Evolutionary conservation across 2,797 vertebrate species (phyloP).

Genomic region (Pempheris klunzingeri): DNA sequence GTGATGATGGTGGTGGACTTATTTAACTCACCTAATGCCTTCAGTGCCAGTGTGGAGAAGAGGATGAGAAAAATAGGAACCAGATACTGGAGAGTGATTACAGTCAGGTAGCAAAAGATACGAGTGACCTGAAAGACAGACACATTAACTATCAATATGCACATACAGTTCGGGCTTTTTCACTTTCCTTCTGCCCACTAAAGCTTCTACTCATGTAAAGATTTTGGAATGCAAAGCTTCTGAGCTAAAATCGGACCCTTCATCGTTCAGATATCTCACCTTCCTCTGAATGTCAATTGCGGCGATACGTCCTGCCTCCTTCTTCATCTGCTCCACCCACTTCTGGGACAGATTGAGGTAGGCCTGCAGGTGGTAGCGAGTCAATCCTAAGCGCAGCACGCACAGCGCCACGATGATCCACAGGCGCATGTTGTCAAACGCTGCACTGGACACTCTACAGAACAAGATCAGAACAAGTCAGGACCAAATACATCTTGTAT

Average conservation of each 20-base stretch:
- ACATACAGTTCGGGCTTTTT: not conserved
- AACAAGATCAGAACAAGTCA: not conserved
- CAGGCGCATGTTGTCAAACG: conserved; percentile 90
- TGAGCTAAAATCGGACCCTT: not conserved
- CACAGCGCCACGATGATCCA: conserved; percentile 90
- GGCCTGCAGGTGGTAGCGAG: conserved; percentile 93
- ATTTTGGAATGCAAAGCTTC: not conserved
- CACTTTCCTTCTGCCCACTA: rapidly evolving
- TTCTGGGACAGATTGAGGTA: conserved; percentile 93
- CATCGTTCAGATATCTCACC: conserved; percentile 76
- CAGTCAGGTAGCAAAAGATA: conserved; percentile 94
- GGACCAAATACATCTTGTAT: not conserved
- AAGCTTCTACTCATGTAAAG: not conserved
- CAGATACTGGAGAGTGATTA: conserved; percentile 95
- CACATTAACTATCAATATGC: not conserved
- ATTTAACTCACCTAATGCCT: conserved; percentile 88
- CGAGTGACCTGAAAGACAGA: conserved; percentile 88
- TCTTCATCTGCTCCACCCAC: conserved; percentile 93
- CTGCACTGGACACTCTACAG: conserved; percentile 87
- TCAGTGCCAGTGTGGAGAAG: conserved; percentile 91
- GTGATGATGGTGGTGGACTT: not conserved
- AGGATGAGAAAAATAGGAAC: conserved; percentile 91
- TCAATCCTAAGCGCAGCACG: conserved; percentile 86
- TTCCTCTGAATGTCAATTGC: conserved; percentile 93
- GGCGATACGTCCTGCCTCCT: conserved; percentile 91